A percentile compares a stretch with the other conserved stretches of the same genome.
These are phyloP conservation scores for Edolisoma coerulescens DNA, from an alignment of 2,113 vertebrate genomes.

Conservation along the genomic window DNA sequence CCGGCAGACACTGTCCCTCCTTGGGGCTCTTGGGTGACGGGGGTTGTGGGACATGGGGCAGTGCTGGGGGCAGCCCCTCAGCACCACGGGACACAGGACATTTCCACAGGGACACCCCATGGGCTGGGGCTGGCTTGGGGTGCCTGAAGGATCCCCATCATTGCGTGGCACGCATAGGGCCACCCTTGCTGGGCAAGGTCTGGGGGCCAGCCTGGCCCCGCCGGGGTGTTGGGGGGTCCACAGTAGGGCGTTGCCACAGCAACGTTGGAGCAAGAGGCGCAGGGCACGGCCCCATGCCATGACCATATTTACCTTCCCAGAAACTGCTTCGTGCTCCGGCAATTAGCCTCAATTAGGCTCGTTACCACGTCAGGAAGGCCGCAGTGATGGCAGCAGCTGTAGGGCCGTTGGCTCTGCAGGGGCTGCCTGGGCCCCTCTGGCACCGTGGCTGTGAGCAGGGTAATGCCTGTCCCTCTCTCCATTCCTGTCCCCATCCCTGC, in stretches of 20 bases:
- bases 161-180: accelerated
- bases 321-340: constrained; percentile 38
- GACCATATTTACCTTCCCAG: constrained; percentile 60
- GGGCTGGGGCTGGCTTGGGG: neutral
- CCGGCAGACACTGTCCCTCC: accelerated
- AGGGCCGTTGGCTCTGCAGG: neutral
- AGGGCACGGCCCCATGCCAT: neutral
- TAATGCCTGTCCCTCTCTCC: neutral
- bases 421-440: neutral
- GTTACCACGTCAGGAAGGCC: constrained; percentile 25
- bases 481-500: neutral
- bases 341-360: constrained; percentile 57
- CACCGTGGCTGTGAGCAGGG: neutral
- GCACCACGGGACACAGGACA: neutral
- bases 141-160: accelerated
- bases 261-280: neutral
- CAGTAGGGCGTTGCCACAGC: neutral
- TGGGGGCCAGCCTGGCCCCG: neutral
- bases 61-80: neutral
- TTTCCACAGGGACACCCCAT: neutral
- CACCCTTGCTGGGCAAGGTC: neutral
- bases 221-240: accelerated
- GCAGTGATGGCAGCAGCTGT: neutral
- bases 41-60: neutral
- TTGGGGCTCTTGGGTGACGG: accelerated